phyloP scores from a whole-genome alignment of 2,113 vertebrate genomes.

The Poeciliopsis retropinna region DNA sequence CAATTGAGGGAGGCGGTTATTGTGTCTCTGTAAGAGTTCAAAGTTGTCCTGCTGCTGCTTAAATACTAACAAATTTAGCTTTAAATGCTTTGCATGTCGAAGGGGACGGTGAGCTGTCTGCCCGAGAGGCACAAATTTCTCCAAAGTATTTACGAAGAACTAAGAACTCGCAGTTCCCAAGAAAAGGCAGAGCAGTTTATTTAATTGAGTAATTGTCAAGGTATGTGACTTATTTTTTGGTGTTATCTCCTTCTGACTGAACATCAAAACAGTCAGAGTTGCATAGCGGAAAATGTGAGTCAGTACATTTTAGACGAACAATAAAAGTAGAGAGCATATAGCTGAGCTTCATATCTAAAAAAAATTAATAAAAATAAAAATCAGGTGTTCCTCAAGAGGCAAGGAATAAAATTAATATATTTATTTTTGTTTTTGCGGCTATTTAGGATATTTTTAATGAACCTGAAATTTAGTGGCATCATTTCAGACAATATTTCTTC shows the following conservation, averaged over 20 bases:
- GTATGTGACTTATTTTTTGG: conserved; percentile 25
- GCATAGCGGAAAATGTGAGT: conserved; percentile 33
- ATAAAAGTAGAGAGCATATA: no score
- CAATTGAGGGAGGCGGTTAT: conserved; percentile 25
- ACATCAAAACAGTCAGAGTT: conserved; percentile 33
- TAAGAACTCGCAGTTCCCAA: conserved; percentile 17
- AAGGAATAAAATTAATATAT: neutral
- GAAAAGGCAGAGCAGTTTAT: conserved; percentile 27
- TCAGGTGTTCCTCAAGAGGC: neutral
- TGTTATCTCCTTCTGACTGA: neutral
- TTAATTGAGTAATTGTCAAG: conserved; percentile 36
- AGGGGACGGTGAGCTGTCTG: conserved; percentile 24
- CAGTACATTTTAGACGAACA: conserved; percentile 15
- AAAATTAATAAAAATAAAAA: neutral
- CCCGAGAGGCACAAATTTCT: conserved; percentile 20
- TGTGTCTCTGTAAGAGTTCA: conserved; percentile 47
- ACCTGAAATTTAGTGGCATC: neutral
- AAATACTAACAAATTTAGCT: conserved; percentile 17
- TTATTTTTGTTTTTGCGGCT: neutral
- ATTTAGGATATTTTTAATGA: neutral
- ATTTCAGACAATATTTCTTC: neutral
- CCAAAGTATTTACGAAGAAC: conserved; percentile 11
- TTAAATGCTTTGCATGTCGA: conserved; percentile 19
- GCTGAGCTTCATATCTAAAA: neutral
- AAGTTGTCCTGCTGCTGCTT: conserved; percentile 34